Conservation (phyloP, 2,113 vertebrate species). For the Sapayoa aenigma region DNA sequence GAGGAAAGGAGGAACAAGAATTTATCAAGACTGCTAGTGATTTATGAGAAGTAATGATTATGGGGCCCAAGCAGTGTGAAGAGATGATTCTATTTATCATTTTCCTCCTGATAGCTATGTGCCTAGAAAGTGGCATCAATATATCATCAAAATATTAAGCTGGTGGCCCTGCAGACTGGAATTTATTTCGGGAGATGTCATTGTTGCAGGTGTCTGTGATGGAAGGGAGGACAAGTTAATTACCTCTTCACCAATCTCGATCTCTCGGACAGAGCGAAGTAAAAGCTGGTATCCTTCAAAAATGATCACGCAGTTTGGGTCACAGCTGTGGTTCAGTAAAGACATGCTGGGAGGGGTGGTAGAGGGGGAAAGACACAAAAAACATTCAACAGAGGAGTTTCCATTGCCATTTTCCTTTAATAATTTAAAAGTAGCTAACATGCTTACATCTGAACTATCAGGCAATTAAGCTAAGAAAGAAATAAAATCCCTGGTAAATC, state of each 20-base stretch:
- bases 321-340: slow-evolving; percentile 94
- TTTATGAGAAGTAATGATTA: slow-evolving; percentile 58
- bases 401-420: neutral
- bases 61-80: slow-evolving; percentile 30
- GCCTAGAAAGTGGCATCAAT: slow-evolving; percentile 52
- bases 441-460: neutral
- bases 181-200: slow-evolving; percentile 65
- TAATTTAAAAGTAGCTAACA: neutral
- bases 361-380: neutral
- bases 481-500: slow-evolving; percentile 16
- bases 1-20: slow-evolving; percentile 21
- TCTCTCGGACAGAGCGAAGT: slow-evolving; percentile 82
- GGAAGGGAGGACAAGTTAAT: slow-evolving; percentile 54
- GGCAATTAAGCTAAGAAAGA: neutral
- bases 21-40: slow-evolving; percentile 40
- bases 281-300: slow-evolving; percentile 86
- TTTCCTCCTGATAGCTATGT: slow-evolving; percentile 46
- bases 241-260: slow-evolving; percentile 89
- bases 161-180: slow-evolving; percentile 60
- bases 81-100: slow-evolving; percentile 50
- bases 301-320: slow-evolving; percentile 91
- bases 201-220: slow-evolving; percentile 55
- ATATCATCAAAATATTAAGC: slow-evolving; percentile 70
- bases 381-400: neutral
- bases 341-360: slow-evolving; percentile 81